A percentile compares a stretch with the other conserved stretches of the same genome.
These are phyloP conservation scores for Ophiodon elongatus DNA, from an alignment of 2,113 vertebrate genomes.

Conservation along the genomic window DNA sequence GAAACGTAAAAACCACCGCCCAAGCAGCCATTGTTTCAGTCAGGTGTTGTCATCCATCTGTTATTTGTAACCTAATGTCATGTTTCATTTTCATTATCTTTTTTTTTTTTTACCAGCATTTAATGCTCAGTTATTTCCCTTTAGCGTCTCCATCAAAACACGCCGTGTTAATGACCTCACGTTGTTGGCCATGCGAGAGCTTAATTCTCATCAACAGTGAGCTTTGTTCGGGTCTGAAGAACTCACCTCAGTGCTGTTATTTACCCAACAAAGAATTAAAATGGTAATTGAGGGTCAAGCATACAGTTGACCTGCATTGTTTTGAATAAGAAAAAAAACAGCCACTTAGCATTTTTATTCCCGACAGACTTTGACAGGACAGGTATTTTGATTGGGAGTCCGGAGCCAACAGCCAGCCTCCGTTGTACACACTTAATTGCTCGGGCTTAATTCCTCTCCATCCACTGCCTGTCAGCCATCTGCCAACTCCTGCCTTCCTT, in stretches of 20 bases:
- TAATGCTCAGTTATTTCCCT: neutral
- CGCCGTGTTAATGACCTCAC: neutral
- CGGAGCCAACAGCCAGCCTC: constrained; percentile 1
- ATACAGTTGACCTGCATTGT: constrained; percentile 56
- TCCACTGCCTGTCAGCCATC: constrained; percentile 29
- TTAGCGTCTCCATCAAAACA: constrained; percentile 18
- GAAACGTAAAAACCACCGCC: neutral
- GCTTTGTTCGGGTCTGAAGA: constrained; percentile 23
- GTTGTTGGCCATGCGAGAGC: neutral
- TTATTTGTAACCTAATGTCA: neutral
- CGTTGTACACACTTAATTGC: constrained; percentile 48
- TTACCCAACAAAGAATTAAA: constrained; percentile 17
- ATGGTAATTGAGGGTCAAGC: constrained; percentile 58
- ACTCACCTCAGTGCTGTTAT: neutral
- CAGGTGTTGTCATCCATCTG: neutral
- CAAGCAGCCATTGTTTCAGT: neutral
- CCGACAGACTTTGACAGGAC: constrained; percentile 37
- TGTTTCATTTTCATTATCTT: neutral
- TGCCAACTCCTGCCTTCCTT: constrained; percentile 23
- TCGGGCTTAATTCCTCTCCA: constrained; percentile 47
- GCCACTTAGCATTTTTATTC: constrained; percentile 31
- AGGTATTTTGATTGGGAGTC: constrained; percentile 63
- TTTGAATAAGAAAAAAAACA: constrained; percentile 26
- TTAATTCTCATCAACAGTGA: constrained; percentile 13
- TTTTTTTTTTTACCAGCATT: neutral